phyloP scores from a whole-genome alignment of 2,888 invertebrate species.

The Hanleya hanleyi region DNA sequence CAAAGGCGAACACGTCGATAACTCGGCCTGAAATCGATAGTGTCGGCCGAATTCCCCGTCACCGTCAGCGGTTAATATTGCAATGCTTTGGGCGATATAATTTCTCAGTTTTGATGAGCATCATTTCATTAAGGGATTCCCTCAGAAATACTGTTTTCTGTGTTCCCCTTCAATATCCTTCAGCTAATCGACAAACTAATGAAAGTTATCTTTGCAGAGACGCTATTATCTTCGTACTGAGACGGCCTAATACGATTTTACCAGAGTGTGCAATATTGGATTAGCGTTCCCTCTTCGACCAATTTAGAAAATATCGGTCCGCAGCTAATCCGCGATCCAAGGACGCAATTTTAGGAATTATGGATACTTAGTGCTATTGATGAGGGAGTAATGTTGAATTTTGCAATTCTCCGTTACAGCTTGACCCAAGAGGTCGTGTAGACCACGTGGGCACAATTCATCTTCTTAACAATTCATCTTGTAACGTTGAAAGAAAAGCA shows the following conservation, averaged over 20 bases:
- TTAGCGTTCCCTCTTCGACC: not conserved
- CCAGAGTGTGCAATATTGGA: not conserved
- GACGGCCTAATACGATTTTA: not conserved
- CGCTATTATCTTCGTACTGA: not conserved
- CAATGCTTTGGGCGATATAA: not conserved
- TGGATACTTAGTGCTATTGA: not conserved
- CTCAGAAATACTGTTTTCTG: not conserved
- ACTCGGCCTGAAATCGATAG: not conserved
- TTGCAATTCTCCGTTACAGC: no score
- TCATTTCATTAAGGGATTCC: not conserved
- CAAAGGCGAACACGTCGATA: not conserved
- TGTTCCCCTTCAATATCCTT: not conserved
- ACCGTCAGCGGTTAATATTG: not conserved
- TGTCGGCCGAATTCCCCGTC: not conserved
- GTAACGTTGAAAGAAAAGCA: no score
- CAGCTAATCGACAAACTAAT: conserved; percentile 6
- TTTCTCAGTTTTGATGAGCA: not conserved
- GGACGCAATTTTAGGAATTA: not conserved
- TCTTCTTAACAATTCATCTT: no score
- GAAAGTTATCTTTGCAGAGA: not conserved
- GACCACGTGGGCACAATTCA: no score
- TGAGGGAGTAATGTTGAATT: not conserved
- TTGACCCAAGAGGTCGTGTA: no score
- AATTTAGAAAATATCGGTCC: not conserved
- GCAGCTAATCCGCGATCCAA: not conserved